Base-by-base conservation (phyloP, 2,113 vertebrate species). In the Prunella fulvescens region DNA sequence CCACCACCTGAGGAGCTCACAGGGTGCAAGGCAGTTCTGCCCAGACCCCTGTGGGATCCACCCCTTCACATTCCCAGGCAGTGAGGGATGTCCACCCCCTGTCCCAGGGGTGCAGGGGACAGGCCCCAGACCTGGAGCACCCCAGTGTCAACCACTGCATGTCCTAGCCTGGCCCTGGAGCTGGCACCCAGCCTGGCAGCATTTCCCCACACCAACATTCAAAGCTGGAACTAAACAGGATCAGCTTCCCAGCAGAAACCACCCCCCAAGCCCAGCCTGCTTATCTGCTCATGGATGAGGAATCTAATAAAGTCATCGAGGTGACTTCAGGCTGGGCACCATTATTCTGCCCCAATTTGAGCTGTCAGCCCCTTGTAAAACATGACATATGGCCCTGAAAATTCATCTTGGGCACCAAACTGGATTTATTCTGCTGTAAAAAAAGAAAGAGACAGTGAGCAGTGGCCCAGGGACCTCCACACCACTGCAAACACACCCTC, bases 341-440 rank as follows among this genome's bases (percentile, higher is more conserved):
- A 90, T 95, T 81, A 85, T 66, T 95, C 87, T 95, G 81, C 87
- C 92, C 96, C 89, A 96, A 72, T 95, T 57, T 85, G 73, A 7
- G 60, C 91, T 93, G 95, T 92, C 97, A 89, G 67, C 60, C 77
- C 91, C 82, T 95, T 94, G 87, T 96, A 96, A 94, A 96, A 95
- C 86, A 90, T 83, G 94, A 96, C 92, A 78, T 70, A 95, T 7
- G 44, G 69, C 85, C 84, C 90, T 29, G 71, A 69, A 81, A 92
- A 94, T 94, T 85, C 91, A 88, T 92, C 93, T 88, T 61, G 69
- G 94, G 79, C 86, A 65, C 89, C 94, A 94, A 96, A 92, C 81
- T 79, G 93, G 77, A 96, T 97, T 97, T 96, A 96, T 95, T 93
- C 65, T 72, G 76, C 85, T 92, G 54, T 92, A 90, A 95, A 95